Conservation (phyloP, 1,140 invertebrate species). For the Ostrea denselamellosa region DNA sequence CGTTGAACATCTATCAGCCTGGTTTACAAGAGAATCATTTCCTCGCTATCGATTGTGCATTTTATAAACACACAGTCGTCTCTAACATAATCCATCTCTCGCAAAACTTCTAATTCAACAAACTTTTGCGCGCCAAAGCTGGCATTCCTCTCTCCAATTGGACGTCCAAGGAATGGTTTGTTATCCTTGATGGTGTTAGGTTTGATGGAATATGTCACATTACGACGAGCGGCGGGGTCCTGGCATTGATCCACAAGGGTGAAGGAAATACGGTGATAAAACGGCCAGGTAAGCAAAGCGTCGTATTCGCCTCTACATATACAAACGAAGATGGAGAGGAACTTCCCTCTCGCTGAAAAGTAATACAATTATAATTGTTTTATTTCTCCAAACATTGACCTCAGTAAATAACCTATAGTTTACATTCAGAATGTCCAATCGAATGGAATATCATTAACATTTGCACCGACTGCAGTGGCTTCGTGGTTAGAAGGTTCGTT, state of each 20-base stretch:
- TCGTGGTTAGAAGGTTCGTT: no score
- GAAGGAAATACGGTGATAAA: slow-evolving; percentile 94
- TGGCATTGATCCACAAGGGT: slow-evolving; percentile 94
- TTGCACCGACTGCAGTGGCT: no score
- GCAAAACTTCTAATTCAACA: slow-evolving; percentile 68
- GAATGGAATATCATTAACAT: no score
- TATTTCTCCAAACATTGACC: neutral
- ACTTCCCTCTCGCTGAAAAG: slow-evolving; percentile 82
- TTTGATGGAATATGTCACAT: slow-evolving; percentile 78
- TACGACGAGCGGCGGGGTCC: slow-evolving; percentile 84
- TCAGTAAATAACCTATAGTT: slow-evolving; percentile 71
- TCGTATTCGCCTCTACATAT: slow-evolving; percentile 96
- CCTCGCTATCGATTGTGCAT: slow-evolving; percentile 88
- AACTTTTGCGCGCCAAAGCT: slow-evolving; percentile 78
- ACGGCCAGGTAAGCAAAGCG: slow-evolving; percentile 95
- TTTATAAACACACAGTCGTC: slow-evolving; percentile 94
- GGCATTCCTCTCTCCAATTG: slow-evolving; percentile 75
- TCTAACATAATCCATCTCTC: slow-evolving; percentile 85
- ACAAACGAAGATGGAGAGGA: slow-evolving; percentile 95
- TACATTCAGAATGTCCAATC: no score
- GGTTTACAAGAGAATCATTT: slow-evolving; percentile 65
- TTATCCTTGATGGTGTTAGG: slow-evolving; percentile 75
- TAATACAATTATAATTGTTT: neutral
- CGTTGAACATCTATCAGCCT: no score
- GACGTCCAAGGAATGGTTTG: slow-evolving; percentile 74